Conservation (phyloP, 2,888 invertebrate species). For the Mellilla xanthometata region DNA sequence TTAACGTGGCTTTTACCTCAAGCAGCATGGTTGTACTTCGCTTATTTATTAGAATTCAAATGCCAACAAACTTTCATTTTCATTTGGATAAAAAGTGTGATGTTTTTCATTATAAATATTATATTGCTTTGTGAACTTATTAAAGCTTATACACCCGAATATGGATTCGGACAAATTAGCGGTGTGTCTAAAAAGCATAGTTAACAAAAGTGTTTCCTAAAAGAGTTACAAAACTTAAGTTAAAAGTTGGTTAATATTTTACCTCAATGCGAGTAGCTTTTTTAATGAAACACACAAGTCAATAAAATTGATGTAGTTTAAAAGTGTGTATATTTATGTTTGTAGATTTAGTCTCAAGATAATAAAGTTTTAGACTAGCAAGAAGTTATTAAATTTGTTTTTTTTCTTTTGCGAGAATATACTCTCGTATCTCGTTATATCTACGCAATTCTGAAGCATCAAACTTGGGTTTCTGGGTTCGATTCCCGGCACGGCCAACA, state of each 20-base stretch:
- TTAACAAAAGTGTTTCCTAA: too few species aligned
- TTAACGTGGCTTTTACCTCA: conserved; percentile 88
- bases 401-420: too few species aligned
- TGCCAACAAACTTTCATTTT: conserved; percentile 91
- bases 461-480: too few species aligned
- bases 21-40: conserved; percentile 93
- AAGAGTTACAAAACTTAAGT: too few species aligned
- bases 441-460: too few species aligned
- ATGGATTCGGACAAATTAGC: conserved; percentile 52
- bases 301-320: too few species aligned
- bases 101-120: conserved; percentile 93
- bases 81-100: conserved; percentile 92
- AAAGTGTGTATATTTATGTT: too few species aligned
- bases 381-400: not conserved
- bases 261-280: too few species aligned
- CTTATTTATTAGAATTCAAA: conserved; percentile 96
- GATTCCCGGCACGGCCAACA: too few species aligned
- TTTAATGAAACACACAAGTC: too few species aligned
- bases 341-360: not conserved
- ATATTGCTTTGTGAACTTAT: conserved; percentile 84
- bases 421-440: too few species aligned
- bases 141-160: conserved; percentile 58
- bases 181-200: conserved; percentile 7
- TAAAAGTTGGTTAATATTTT: too few species aligned
- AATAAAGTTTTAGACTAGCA: not conserved